Evolutionary conservation across 2,113 vertebrate genomes (phyloP).

Genomic region (Bucco capensis): DNA sequence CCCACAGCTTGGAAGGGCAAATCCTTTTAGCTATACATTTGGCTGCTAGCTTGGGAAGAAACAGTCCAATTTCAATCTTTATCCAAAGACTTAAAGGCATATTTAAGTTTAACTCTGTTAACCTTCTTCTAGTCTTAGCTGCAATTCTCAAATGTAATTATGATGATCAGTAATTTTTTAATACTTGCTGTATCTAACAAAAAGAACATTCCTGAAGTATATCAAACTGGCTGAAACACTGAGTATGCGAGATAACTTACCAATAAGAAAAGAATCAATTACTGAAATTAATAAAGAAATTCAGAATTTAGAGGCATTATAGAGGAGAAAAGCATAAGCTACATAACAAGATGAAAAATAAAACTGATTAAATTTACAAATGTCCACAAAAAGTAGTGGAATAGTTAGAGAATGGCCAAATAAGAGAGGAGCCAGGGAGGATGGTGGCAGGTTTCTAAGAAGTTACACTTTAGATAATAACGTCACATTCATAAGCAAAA

Average conservation of each 20-base stretch:
- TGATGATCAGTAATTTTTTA: not conserved
- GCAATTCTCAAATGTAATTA: not conserved
- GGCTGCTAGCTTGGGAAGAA: not conserved
- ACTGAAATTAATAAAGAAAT: not conserved
- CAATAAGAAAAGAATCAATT: not conserved
- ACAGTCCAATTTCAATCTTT: not conserved
- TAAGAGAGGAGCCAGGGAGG: no score
- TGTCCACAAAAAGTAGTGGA: no score
- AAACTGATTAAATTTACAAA: not conserved
- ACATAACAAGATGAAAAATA: not conserved
- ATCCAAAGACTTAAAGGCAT: not conserved
- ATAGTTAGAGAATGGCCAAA: no score
- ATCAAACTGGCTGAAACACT: not conserved
- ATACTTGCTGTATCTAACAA: not conserved
- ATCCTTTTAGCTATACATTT: not conserved
- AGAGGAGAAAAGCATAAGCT: not conserved
- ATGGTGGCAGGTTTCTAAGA: no score
- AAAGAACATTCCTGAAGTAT: not conserved
- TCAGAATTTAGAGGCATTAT: not conserved
- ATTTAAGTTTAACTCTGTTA: not conserved
- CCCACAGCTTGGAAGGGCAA: not conserved
- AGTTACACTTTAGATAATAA: no score
- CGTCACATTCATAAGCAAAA: no score
- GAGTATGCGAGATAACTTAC: not conserved
- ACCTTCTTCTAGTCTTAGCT: not conserved